Base-by-base conservation (phyloP, 2,888 invertebrate genomes). In the Heliconius sara region DNA sequence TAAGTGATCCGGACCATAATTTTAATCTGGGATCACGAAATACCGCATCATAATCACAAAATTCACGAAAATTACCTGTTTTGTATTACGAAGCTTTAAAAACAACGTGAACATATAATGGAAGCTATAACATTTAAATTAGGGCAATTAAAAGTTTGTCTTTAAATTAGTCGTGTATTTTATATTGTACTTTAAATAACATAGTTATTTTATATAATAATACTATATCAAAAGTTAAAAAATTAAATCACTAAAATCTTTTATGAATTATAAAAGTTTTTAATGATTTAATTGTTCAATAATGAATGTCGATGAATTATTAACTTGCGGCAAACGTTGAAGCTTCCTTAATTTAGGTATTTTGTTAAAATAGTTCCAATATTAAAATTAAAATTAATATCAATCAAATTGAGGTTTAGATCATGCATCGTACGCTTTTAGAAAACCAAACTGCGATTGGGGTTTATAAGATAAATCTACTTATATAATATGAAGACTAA, bases 1-100 rank as follows among this genome's bases (percentile, higher is more conserved):
- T 78, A 80, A 81, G 43, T 43, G 71, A 76, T 77, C 65, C 63
- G 34, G 39, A 71, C 77, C 67, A 80, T 79, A 71, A 77, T 68
- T 82, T 82, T 79, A 74, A 80, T 79, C 76, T 34, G n/a, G n/a
- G 30, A 76, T 43, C 71, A 70, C 52, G 10, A 71, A 76, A 82
- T 27, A 71, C 73, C 63, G 78, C 76, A 74, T 47, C 72, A 70
- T 81, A 82, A 82, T 76, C 72, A 75, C 60, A 68, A 70, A 72
- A 71, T 76, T 81, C n/a, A 63, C 76, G 65, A 76, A 67, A 78
- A 80, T 78, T 67, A 75, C 43, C 75, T 67, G 67, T 72, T 52
- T 52, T 52, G 52, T 52, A 52, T 22, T 63, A 30, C 52, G 34
- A 67, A 66, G n/a, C 57, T 63, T 80, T 60, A 70, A 74, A 68